Conservation (phyloP, 2,888 invertebrate genomes). For the Trilocha varians region DNA sequence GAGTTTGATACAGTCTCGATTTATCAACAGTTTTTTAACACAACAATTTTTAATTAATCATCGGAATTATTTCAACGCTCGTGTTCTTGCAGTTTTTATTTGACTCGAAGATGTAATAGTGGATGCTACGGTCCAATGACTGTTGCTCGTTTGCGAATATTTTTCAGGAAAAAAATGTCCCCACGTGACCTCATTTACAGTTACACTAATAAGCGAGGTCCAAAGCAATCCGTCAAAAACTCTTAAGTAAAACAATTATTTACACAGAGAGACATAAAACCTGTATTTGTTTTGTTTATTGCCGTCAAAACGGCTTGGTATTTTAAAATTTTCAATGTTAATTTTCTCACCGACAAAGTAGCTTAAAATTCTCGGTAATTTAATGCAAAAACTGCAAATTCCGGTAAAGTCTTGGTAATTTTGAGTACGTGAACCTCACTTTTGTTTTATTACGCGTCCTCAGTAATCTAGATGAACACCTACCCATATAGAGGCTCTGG, state of each 20-base stretch:
- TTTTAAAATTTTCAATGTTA: slow-evolving; percentile 51
- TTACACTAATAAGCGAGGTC: slow-evolving; percentile 12
- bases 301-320: slow-evolving; percentile 40
- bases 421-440: slow-evolving; percentile 47
- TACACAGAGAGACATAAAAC: slow-evolving; percentile 42
- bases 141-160: not conserved
- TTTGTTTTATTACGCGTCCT: slow-evolving; percentile 54
- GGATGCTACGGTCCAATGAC: slow-evolving; percentile 10
- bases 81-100: not conserved
- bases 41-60: slow-evolving; percentile 50
- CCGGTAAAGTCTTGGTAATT: slow-evolving; percentile 38
- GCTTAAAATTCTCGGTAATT: slow-evolving; percentile 44
- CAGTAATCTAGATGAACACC: slow-evolving; percentile 62
- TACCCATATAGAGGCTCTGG: slow-evolving; percentile 43
- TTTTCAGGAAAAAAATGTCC: slow-evolving; percentile 13
- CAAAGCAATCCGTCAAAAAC: slow-evolving; percentile 22
- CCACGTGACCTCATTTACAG: slow-evolving; percentile 13
- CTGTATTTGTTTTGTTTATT: slow-evolving; percentile 50
- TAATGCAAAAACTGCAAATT: slow-evolving; percentile 65
- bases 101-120: not conserved
- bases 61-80: slow-evolving; percentile 33
- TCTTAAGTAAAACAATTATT: slow-evolving; percentile 39
- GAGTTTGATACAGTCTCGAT: slow-evolving; percentile 46
- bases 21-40: slow-evolving; percentile 57
- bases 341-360: slow-evolving; percentile 48